Percentiles rank a stretch among this genome's conserved stretches.
phyloP scores from a whole-genome alignment of 2,113 vertebrate species.

The Toxotes jaculatrix region DNA sequence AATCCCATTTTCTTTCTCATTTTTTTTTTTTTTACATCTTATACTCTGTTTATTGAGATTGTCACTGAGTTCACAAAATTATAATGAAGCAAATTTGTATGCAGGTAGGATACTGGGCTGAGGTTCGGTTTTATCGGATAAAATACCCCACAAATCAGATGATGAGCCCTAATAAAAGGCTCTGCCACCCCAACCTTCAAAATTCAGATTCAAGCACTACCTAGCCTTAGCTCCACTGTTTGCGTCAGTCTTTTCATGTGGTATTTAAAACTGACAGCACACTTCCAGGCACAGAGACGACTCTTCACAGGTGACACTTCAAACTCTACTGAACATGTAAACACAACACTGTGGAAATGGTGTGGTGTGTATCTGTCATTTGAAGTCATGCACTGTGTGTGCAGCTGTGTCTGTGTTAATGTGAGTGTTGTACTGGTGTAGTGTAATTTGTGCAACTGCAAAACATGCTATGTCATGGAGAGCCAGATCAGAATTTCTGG shows the following conservation, averaged over 20 bases:
- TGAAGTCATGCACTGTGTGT: constrained; percentile 58
- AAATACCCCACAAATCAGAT: constrained; percentile 47
- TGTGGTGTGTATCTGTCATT: constrained; percentile 52
- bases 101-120: constrained; percentile 30
- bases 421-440: constrained; percentile 30
- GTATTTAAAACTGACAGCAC: constrained; percentile 11
- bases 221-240: constrained; percentile 57
- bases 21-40: constrained; percentile 28
- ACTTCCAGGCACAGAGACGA: constrained; percentile 39
- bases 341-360: constrained; percentile 64
- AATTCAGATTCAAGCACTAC: constrained; percentile 24
- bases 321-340: constrained; percentile 48
- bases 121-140: constrained; percentile 51
- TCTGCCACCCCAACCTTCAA: constrained; percentile 5
- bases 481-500: constrained; percentile 48
- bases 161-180: background rate
- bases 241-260: background rate
- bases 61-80: constrained; percentile 29
- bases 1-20: constrained; percentile 47
- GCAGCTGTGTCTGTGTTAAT: constrained; percentile 43
- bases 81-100: background rate
- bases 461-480: constrained; percentile 59
- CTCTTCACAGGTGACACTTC: constrained; percentile 39
- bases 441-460: constrained; percentile 43
- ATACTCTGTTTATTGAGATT: constrained; percentile 42